Evolutionary conservation across 2,113 vertebrate species (phyloP), one percentile per base, ranked within the genome.

Genomic region (Datnioides undecimradiatus): DNA sequence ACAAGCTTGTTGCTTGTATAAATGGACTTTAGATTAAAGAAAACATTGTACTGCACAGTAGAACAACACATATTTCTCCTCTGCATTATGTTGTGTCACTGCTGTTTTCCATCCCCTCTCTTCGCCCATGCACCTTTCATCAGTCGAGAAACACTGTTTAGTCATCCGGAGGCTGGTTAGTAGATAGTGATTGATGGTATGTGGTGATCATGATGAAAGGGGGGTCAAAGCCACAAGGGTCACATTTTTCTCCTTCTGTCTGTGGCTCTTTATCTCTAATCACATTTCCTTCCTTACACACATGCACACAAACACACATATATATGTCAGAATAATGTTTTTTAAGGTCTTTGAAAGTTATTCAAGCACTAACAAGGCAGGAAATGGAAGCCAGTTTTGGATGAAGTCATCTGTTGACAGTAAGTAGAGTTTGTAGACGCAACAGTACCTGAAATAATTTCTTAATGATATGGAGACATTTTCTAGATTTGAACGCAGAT

Each of bases 181-280:
- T 4, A 64, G 77, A 74, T 34, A 58, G 51, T 91, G 89, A 93
- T 89, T 79, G 82, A 87, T 90, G 77, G 76, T 76, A 83, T 84
- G 75, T 64, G 64, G 79, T 77, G 73, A 36, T 77, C 59, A 62
- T 62, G 84, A 90, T 91, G 85, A 89, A 89, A 90, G 85, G 36
- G 36, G 88, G 85, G 87, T 83, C 73, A 89, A 49, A 82, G 65
- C 27, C 59, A 79, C 68, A 76, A 82, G 77, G 82, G 79, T 87
- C 67, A 87, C 82, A 84, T 88, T 83, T 74, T 45, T 80, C 72
- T 85, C 51, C 62, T 29, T 62, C 58, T 77, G 54, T 79, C 76
- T 71, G 67, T 31, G 57, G 27, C 74, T 73, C 74, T 81, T 83
- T 83, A 85, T 89, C 85, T 85, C 71, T 72, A 59, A 85, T 82